Evolutionary conservation across 53 echinoderm and acorn worm genomes (phyloP).

Genomic region (Zoroaster sp.): DNA sequence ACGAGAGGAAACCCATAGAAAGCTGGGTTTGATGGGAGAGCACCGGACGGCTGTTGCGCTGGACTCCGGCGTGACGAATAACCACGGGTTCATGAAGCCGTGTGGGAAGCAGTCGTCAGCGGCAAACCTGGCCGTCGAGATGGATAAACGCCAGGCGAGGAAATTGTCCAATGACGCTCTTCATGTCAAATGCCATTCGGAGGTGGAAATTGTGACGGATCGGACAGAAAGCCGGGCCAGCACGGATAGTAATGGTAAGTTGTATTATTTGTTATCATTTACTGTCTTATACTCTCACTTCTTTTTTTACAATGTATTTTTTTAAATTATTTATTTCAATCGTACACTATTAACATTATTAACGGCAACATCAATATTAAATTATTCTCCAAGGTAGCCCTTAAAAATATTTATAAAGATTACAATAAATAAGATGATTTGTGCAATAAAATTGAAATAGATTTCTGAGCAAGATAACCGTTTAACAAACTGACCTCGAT

Average conservation of each 20-base stretch:
- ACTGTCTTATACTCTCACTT: neutral
- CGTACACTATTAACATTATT: neutral
- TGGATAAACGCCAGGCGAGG: conserved; percentile 18
- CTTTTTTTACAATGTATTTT: neutral
- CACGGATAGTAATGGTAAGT: conserved; percentile 39
- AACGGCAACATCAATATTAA: neutral
- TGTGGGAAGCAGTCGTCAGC: conserved; percentile 4
- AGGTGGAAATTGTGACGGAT: conserved; percentile 1
- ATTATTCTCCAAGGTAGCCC: neutral
- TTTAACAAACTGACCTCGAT: conserved; percentile 16
- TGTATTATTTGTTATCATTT: neutral
- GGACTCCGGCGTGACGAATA: neutral
- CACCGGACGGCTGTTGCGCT: neutral
- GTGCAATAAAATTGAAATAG: neutral
- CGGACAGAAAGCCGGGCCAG: conserved; percentile 9
- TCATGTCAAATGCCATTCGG: neutral
- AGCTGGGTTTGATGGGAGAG: conserved; percentile 5
- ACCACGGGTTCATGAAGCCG: neutral
- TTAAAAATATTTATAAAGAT: neutral
- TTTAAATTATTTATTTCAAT: neutral
- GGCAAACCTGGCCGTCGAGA: conserved; percentile 1
- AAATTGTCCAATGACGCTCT: conserved; percentile 23
- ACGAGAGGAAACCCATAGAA: neutral
- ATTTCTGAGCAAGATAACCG: neutral
- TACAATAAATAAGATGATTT: neutral